These are phyloP conservation scores for Idaea biselata DNA, from an alignment of 2,888 invertebrate species.

Conservation along the genomic window DNA sequence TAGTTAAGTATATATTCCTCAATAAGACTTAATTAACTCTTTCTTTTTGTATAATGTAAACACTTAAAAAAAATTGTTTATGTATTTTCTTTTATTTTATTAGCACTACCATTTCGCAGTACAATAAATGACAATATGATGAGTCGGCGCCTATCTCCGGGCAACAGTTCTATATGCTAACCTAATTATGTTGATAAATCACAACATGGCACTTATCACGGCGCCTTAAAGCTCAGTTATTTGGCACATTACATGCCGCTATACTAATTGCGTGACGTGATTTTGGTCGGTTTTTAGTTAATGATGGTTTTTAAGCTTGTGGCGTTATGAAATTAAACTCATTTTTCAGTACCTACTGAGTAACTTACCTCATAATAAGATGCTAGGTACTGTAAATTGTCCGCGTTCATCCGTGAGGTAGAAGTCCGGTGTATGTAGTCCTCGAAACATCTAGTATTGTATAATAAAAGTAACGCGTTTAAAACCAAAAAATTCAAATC, in stretches of 20 bases:
- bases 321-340: too few relatives aligned
- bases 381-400: too few relatives aligned
- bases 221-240: conserved; percentile 12
- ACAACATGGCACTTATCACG: conserved; percentile 19
- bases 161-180: conserved; percentile 16
- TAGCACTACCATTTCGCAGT: conserved; percentile 22
- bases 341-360: too few relatives aligned
- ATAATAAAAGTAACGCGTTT: too few relatives aligned
- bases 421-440: too few relatives aligned
- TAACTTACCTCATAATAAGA: too few relatives aligned
- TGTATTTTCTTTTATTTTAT: not conserved
- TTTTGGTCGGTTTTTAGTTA: conserved; percentile 2
- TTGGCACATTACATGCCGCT: conserved; percentile 1
- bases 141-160: conserved; percentile 21
- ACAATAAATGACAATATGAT: conserved; percentile 21
- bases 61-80: not conserved
- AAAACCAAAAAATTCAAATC: too few relatives aligned
- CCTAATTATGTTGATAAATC: conserved; percentile 24
- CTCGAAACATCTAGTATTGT: too few relatives aligned
- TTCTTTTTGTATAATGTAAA: not conserved
- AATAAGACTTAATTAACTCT: not conserved
- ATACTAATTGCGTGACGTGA: not conserved
- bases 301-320: too few relatives aligned
- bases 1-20: not conserved
- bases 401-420: too few relatives aligned